Percentiles rank a stretch among this genome's conserved stretches.
Evolutionary conservation across 2,113 vertebrate species (phyloP).

Genomic region (Bungarus multicinctus): DNA sequence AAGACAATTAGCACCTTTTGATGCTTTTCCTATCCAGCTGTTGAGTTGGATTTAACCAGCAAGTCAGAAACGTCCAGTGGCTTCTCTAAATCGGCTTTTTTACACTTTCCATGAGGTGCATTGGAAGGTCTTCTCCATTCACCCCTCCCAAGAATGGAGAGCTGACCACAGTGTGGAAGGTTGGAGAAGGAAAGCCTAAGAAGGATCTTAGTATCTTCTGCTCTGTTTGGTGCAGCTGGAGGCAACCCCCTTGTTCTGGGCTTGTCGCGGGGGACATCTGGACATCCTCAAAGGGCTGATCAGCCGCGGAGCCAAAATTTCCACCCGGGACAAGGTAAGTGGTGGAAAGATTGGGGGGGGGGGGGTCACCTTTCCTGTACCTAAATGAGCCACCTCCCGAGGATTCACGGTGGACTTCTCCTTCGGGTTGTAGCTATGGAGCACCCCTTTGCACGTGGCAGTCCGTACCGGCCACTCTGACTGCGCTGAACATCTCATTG

Average conservation of each 20-base stretch:
- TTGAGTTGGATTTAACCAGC: background rate
- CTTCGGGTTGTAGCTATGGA: slow-evolving; percentile 50
- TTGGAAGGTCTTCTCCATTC: background rate
- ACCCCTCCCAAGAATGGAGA: background rate
- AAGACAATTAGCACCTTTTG: background rate
- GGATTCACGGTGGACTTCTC: background rate
- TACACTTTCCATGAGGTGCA: background rate
- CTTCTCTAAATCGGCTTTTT: background rate
- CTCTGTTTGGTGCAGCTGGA: slow-evolving; percentile 47
- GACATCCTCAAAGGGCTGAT: slow-evolving; percentile 57
- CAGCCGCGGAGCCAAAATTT: slow-evolving; percentile 54
- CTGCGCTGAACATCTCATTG: slow-evolving; percentile 58
- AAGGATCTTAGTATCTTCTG: background rate
- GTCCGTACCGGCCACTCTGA: slow-evolving; percentile 45
- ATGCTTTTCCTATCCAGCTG: background rate
- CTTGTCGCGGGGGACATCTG: slow-evolving; percentile 61
- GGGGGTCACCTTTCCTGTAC: too few species aligned
- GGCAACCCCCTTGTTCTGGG: slow-evolving; percentile 61
- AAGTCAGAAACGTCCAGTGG: background rate
- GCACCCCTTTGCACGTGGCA: slow-evolving; percentile 60
- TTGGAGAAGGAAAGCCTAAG: background rate
- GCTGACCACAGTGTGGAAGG: background rate
- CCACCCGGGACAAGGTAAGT: slow-evolving; percentile 59
- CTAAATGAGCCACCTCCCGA: background rate
- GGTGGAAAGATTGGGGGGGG: background rate